These are phyloP conservation scores for Nyctibius grandis DNA, from an alignment of 2,797 vertebrate genomes.

Conservation along the genomic window DNA sequence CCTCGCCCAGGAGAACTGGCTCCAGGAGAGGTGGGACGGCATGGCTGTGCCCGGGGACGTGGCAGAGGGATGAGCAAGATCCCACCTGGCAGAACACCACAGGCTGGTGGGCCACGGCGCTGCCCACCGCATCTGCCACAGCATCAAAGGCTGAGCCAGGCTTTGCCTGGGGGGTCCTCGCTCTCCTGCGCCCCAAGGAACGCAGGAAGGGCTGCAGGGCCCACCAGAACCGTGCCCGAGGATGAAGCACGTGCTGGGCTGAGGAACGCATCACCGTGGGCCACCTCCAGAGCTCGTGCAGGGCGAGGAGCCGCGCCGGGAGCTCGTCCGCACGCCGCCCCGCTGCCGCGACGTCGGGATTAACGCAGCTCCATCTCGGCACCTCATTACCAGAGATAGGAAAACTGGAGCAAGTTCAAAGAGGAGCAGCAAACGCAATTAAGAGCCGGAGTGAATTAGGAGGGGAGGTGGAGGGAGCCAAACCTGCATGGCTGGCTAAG, in stretches of 20 bases:
- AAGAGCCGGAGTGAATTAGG: neutral
- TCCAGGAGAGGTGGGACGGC: neutral
- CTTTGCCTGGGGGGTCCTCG: neutral
- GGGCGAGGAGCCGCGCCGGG: accelerated
- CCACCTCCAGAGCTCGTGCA: neutral
- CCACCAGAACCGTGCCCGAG: neutral
- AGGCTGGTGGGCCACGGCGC: accelerated
- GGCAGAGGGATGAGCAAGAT: neutral
- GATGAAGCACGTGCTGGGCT: neutral
- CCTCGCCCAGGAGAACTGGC: neutral
- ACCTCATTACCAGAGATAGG: constrained; percentile 45
- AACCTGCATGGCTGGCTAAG: neutral
- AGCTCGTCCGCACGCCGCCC: neutral
- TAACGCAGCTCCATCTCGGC: constrained; percentile 1
- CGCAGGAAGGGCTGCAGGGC: neutral
- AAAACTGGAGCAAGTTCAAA: constrained; percentile 54
- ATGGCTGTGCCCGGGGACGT: accelerated
- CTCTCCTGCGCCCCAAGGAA: neutral
- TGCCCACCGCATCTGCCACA: neutral
- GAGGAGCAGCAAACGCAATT: constrained; percentile 8
- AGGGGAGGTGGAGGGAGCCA: neutral
- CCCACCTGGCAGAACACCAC: neutral
- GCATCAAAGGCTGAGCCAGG: accelerated
- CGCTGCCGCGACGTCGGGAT: neutral
- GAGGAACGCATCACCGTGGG: neutral